Conservation (phyloP, 2,797 vertebrate species). For the Oceanodroma leucorhoa region DNA sequence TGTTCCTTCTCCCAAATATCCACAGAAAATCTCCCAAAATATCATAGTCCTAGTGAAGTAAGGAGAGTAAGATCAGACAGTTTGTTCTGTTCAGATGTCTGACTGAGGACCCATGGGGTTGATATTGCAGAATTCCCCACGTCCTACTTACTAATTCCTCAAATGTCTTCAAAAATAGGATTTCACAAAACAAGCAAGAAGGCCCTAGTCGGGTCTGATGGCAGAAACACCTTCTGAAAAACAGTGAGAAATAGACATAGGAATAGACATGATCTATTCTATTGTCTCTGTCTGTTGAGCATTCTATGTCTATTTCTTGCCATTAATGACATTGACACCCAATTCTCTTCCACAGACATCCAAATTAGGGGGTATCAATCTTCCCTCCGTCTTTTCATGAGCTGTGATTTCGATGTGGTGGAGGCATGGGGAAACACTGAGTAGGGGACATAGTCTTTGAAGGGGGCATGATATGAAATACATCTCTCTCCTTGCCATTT, state of each 20-base stretch:
- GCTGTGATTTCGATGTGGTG: neutral
- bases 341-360: neutral
- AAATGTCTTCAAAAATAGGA: neutral
- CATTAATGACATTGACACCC: neutral
- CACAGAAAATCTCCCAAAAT: neutral
- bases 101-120: neutral
- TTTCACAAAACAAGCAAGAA: neutral
- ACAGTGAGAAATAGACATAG: neutral
- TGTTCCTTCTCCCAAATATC: neutral
- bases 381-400: neutral
- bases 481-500: neutral
- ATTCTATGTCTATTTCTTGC: neutral
- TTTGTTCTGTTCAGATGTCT: neutral
- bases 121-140: neutral
- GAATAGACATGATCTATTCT: neutral
- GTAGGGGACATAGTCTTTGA: neutral
- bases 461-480: neutral
- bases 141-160: neutral
- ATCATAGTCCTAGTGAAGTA: neutral
- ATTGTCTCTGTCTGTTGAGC: neutral
- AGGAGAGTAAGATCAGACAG: neutral
- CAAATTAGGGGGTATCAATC: neutral
- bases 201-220: neutral
- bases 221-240: neutral
- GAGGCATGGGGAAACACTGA: neutral